A percentile compares a stretch with the other conserved stretches of the same genome.
Conservation (phyloP, 2,888 invertebrate genomes). For the Eristalinus sepulchralis region DNA sequence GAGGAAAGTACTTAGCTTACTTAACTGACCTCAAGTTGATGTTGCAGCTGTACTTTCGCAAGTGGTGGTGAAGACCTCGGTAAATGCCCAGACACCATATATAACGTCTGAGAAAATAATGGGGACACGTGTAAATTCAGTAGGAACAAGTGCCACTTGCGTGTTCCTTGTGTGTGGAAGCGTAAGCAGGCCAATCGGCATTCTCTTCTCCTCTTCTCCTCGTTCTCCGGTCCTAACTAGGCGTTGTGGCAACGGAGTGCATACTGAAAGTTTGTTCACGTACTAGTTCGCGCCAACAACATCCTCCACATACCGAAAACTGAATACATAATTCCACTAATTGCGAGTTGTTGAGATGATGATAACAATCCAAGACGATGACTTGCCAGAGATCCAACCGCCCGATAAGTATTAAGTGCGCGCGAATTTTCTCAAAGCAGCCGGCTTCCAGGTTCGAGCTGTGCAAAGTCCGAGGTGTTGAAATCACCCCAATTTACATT, state of each 20-base stretch:
- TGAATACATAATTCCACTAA: constrained; percentile 69
- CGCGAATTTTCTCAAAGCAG: constrained; percentile 55
- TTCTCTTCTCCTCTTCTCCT: too few species aligned
- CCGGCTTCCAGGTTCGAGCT: constrained; percentile 26
- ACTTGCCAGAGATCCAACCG: constrained; percentile 60
- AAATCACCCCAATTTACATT: constrained; percentile 81
- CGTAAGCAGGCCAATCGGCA: constrained; percentile 21
- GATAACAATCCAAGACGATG: constrained; percentile 68
- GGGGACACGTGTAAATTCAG: constrained; percentile 24
- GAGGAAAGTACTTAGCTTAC: too few species aligned
- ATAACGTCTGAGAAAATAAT: constrained; percentile 43
- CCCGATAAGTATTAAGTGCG: constrained; percentile 67
- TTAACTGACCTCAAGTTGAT: too few species aligned
- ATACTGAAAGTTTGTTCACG: constrained; percentile 48
- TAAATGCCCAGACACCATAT: constrained; percentile 50
- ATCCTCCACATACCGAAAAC: constrained; percentile 43
- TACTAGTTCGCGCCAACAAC: constrained; percentile 41
- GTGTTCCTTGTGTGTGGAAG: constrained; percentile 61
- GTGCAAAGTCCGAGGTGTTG: constrained; percentile 78
- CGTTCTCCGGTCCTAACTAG: not conserved
- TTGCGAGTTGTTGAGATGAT: constrained; percentile 65
- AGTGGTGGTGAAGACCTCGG: constrained; percentile 30
- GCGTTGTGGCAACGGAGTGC: not conserved
- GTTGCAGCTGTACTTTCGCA: too few species aligned
- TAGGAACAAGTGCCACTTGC: constrained; percentile 57